A percentile compares a stretch with the other conserved stretches of the same genome.
phyloP scores from a whole-genome alignment of 2,113 vertebrate species.

The Carassius carassius region DNA sequence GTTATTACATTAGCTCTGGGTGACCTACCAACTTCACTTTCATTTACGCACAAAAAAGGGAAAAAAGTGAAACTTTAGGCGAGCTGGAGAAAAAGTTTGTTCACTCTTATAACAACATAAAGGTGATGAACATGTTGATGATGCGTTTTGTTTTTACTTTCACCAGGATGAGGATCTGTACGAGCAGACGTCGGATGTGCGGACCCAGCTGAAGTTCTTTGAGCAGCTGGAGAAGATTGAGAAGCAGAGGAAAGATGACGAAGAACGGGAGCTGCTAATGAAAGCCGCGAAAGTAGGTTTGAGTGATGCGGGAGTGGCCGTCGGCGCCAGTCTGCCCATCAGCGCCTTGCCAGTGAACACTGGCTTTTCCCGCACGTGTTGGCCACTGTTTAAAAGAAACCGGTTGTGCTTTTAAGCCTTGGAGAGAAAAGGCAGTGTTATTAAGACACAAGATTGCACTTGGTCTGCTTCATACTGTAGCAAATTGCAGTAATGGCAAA shows the following conservation, averaged over 20 bases:
- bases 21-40: conserved; percentile 60
- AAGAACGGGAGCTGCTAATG: conserved; percentile 86
- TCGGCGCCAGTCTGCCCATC: conserved; percentile 22
- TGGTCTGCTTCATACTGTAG: conserved; percentile 32
- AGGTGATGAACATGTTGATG: conserved; percentile 8
- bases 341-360: neutral
- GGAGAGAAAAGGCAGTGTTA: conserved; percentile 24
- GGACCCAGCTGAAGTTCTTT: conserved; percentile 86
- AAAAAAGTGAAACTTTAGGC: conserved; percentile 31
- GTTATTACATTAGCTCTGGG: conserved; percentile 58
- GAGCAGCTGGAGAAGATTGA: conserved; percentile 88
- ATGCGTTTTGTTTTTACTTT: neutral
- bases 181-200: conserved; percentile 82
- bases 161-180: conserved; percentile 82
- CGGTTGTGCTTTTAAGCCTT: conserved; percentile 34
- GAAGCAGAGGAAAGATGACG: conserved; percentile 88
- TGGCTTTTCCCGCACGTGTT: neutral
- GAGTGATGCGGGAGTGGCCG: neutral
- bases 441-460: conserved; percentile 45
- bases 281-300: conserved; percentile 85
- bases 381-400: conserved; percentile 22
- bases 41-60: neutral
- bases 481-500: conserved; percentile 43
- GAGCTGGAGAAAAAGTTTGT: conserved; percentile 30
- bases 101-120: neutral